Base-by-base conservation (phyloP, 2,113 vertebrate species). In the Damaliscus lunatus region DNA sequence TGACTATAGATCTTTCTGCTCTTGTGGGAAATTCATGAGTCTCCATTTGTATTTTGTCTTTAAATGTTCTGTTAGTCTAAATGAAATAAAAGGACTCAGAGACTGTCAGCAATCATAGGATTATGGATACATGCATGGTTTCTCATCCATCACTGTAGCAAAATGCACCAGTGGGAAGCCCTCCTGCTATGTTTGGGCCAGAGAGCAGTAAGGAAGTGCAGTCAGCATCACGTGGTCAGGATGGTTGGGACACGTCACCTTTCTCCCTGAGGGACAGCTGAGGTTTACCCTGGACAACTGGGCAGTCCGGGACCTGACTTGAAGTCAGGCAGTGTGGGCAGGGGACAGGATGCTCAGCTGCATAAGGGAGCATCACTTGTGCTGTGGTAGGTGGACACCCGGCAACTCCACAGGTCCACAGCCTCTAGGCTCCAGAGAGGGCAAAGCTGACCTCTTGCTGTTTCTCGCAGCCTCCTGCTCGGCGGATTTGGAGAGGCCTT, bases 401-500 rank as follows among this genome's bases (percentile, higher is more conserved):
- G 53, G 43, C 15, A 62, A 31, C 52, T 33, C 31, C 0, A 8
- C 19, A 5, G 1, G 11, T 60, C 29, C 2, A 5, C 13, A 33
- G n/a, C 21, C 53, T 17, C 62, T 3, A n/a, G 48, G 31, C 33
- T 78, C 7, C 0, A 21, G n/a, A 59, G 27, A 80, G 7, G 0
- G 5, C 25, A 71, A 97, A 91, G 21, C 93, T 96, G 95, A 97
- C 97, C 78, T 40, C 91, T 5, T 97, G 27, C 52, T 98, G 7
- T 96, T 98, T 64, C 97, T 98, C 98, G 33, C 99, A 99, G 99
- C 97, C 98, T 99, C 96, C 96, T 99, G 89, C 71, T 99, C 6
- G 98, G 99, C 74, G 99, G 98, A 19, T 96, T 98, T 46, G 99
- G 99, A 86, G 99, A 99, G 98, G 99, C 99, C 53, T 97, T 99